Base-by-base conservation (phyloP, 2,797 vertebrate genomes). In the Dermochelys coriacea region DNA sequence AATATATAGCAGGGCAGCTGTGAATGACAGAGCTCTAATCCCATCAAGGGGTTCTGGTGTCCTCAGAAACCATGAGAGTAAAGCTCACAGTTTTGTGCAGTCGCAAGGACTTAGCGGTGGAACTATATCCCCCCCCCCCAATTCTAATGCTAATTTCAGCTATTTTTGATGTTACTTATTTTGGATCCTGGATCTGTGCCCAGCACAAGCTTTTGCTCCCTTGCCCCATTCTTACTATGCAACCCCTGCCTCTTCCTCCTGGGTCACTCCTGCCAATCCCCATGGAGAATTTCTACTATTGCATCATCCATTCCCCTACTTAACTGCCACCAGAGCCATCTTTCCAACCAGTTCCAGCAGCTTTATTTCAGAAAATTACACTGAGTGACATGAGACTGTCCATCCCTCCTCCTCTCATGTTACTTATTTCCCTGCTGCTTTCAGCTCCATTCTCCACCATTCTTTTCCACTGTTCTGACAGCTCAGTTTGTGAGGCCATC, bases 1-100 rank as follows among this genome's bases (percentile, higher is more conserved):
- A 97, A 96, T 88, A 87, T 95, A 94, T 94, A 27, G 34, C 59
- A 37, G 90, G 90, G 93, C 86, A 80, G 78, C 37, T 85, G 50
- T 94, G 94, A 94, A 93, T 96, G 94, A 93, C 87, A 96, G 92
- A 85, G 16, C 54, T 68, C 19, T 86, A 78, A 86, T 96, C 97
- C 95, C 77, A 90, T 95, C 95, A 95, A 95, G 95, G 82, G 93
- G 80, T 11, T 64, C 78, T 87, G 0, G 0, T 87, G 91, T 95
- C 82, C 90, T 93, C 90, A 78, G 81, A 91, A 96, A 86, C 79
- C n/a, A 47, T 45, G 31, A 92, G 59, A 87, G 49, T 81, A n/a
- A 95, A 91, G 10, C 0, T 0, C 12, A 82, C 87, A 16, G 49
- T 12, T 82, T 84, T 12, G 0, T 45, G 75, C 3, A 1, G 82